phyloP scores from a whole-genome alignment of 1,140 invertebrate species.

The Apis mellifera region DNA sequence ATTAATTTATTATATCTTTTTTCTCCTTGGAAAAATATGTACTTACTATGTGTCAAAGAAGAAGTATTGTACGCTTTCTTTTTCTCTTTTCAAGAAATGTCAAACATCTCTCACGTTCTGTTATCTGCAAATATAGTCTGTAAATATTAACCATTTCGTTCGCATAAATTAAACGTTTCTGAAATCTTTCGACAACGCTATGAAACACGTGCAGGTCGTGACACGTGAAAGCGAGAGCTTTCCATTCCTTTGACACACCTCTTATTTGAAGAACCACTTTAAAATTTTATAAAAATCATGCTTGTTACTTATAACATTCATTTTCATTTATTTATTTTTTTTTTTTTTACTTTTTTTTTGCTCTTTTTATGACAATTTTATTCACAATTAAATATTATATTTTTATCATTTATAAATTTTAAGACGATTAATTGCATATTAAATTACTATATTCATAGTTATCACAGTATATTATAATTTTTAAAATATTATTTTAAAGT shows the following conservation, averaged over 20 bases:
- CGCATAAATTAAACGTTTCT: constrained; percentile 33
- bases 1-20: too few species aligned
- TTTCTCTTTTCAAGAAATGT: not conserved
- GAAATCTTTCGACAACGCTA: not conserved
- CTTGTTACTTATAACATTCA: not conserved
- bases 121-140: not conserved
- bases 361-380: too few species aligned
- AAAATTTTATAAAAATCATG: not conserved
- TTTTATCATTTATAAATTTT: too few species aligned
- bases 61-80: not conserved
- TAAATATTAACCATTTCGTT: constrained; percentile 4
- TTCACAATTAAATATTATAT: too few species aligned
- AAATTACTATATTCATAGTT: not conserved
- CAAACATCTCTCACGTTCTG: not conserved
- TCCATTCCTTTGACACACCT: constrained; percentile 29
- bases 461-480: too few species aligned
- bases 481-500: not conserved
- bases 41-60: too few species aligned
- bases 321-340: not conserved
- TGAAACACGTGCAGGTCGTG: constrained; percentile 19
- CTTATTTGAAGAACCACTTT: not conserved
- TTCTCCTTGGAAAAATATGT: too few species aligned
- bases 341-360: not conserved
- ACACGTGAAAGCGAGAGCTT: constrained; percentile 42
- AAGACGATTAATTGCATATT: too few species aligned